These are phyloP conservation scores for Cochlearius cochlearius DNA, from an alignment of 2,113 vertebrate genomes.

Conservation along the genomic window DNA sequence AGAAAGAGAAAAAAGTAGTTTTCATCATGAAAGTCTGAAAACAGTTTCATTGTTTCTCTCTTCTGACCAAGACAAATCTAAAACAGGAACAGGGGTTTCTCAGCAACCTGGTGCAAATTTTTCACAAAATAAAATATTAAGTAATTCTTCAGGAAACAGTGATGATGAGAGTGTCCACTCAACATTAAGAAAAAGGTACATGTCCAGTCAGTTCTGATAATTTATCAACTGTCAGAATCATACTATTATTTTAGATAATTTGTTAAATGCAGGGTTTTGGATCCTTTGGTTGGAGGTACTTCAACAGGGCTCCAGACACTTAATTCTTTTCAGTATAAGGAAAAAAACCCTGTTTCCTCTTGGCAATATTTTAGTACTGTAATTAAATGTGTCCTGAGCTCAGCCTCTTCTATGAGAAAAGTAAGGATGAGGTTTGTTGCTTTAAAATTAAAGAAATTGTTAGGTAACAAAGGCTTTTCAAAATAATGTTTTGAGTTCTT, in stretches of 20 bases:
- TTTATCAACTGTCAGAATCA: neutral
- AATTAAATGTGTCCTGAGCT: neutral
- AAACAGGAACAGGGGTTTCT: conserved; percentile 22
- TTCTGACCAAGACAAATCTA: conserved; percentile 62
- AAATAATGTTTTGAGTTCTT: neutral
- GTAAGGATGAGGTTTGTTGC: neutral
- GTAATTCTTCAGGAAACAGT: conserved; percentile 27
- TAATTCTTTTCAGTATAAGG: neutral
- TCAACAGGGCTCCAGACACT: neutral
- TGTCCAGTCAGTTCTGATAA: conserved; percentile 11
- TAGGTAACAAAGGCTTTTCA: neutral
- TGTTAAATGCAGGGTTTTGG: neutral
- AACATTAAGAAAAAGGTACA: conserved; percentile 67
- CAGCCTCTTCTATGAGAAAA: neutral
- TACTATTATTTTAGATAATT: neutral
- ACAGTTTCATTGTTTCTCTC: conserved; percentile 38
- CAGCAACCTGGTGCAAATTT: conserved; percentile 11
- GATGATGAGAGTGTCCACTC: conserved; percentile 50
- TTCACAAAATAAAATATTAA: conserved; percentile 31
- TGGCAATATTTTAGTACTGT: neutral
- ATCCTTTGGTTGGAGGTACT: neutral
- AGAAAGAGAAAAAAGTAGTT: conserved; percentile 41
- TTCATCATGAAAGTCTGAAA: conserved; percentile 28
- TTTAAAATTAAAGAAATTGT: neutral
- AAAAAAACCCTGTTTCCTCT: neutral